Base-by-base conservation (phyloP, 2,888 invertebrate genomes). In the Drosophila prolongata region DNA sequence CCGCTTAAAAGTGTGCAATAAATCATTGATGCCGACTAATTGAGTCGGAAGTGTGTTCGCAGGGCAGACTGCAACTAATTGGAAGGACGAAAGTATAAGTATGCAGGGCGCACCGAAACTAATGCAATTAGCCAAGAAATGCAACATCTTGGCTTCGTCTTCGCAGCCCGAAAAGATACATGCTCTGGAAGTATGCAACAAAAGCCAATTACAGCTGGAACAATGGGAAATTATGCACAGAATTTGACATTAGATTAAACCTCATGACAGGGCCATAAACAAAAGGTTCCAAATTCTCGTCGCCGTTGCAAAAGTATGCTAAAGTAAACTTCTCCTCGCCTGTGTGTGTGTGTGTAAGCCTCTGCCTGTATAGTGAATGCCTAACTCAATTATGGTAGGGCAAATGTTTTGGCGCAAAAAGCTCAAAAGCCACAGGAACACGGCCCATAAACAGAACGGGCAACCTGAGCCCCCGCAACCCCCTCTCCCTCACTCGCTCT, bases 341-440 rank as follows among this genome's bases (percentile, higher is more conserved):
- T 55, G 40, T 59, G 47, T 49, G 30, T n/a, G n/a, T n/a, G n/a
- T 54, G 38, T 52, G 19, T 24, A 53, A 49, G 62, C 50, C 37
- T 59, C 43, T 49, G 30, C 49, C 19, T 46, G 57, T 40, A 9
- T 13, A 72, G 64, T 71, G 73, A 77, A 79, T 84, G 87, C 84
- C 84, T 86, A 83, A 83, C 82, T 86, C 84, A 83, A 83, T 83
- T 83, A 83, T 79, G 87, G 49, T 56, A 37, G 73, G 79, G 73
- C 76, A 81, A 81, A 81, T 81, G 81, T 81, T 80, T 81, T 73
- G 78, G 66, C 73, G 75, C 79, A 86, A 85, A 80, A 73, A 73
- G 86, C 82, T 83, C 77, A 85, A 87, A 85, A 87, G 85, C 85
- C 85, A 76, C 80, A 85, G 81, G 65, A 80, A 76, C 79, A 83